Base-by-base conservation (phyloP, 2,888 invertebrate species). In the Buathra laborator region DNA sequence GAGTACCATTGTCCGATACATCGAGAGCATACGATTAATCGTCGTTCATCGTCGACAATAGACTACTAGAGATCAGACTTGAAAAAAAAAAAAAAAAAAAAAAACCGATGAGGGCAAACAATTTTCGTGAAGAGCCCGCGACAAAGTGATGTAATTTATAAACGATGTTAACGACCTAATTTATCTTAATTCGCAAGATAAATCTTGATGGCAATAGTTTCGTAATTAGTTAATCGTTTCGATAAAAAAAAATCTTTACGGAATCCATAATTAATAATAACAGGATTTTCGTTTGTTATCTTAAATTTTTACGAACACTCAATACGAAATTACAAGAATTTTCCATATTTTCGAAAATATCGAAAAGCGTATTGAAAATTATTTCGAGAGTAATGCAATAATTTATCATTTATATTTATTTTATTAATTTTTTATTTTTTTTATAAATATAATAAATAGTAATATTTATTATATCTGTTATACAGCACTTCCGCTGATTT, bases 1-100 rank as follows among this genome's bases (percentile, higher is more conserved):
- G 78, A 86, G 87, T 81, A 80, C 83, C 86, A 86, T 86, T 84
- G 83, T 86, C 56, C 77, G 74, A 83, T 71, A 32, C 59, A 74
- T 44, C 59, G 44, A 53, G 51, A 81, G 72, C 71, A 53, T 56
- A 64, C 81, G 80, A 83, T 84, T 80, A 80, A 80, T 83, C 84
- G 59, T 46, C 56, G 68, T 80, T 78, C 78, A 83, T 81, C 62
- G 68, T 67, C 59, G 51, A 24, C 75, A n/a, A 56, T 32, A 29
- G 29, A 14, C 12, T 53, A 64, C 48, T 29, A 53, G 19, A 43
- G 43, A 19, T 37, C 19, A 5, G 19, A 7, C 19, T 43, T 19
- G 7, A 12, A 7, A 44, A 46, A 44, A 74, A 74, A 56, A 43
- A 9, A 44, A 46, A 44, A 74, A 74, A 56, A 43, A 32, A 44